Percentiles rank a stretch among this genome's conserved stretches.
Evolutionary conservation across 2,797 vertebrate genomes (phyloP).

Genomic region (Semaprochilodus insignis): DNA sequence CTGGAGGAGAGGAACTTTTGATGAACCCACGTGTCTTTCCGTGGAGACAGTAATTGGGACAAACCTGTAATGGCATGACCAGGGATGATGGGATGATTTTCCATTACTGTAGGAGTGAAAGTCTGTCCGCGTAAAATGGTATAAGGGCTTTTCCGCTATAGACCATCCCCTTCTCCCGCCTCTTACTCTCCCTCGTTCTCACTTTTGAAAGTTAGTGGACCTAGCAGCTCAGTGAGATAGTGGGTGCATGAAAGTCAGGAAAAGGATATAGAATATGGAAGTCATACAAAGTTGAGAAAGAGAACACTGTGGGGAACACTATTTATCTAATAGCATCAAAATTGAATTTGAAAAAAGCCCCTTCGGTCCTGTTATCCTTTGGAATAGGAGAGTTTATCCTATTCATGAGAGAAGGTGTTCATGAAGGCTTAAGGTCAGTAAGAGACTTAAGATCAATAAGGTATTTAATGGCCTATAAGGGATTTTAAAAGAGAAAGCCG

Average conservation of each 20-base stretch:
- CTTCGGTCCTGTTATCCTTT: slow-evolving; percentile 7
- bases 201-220: background rate
- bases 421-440: slow-evolving; percentile 37
- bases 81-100: slow-evolving; percentile 13
- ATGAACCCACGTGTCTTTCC: slow-evolving; percentile 33
- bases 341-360: slow-evolving; percentile 39
- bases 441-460: slow-evolving; percentile 31
- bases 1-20: slow-evolving; percentile 23
- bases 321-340: slow-evolving; percentile 27
- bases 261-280: background rate
- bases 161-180: background rate
- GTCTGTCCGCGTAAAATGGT: slow-evolving; percentile 6
- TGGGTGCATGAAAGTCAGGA: slow-evolving; percentile 15
- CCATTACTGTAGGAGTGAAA: slow-evolving; percentile 14
- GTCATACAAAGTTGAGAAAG: background rate
- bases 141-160: slow-evolving; percentile 4
- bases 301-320: background rate
- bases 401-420: slow-evolving; percentile 44
- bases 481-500: background rate
- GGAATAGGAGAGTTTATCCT: slow-evolving; percentile 24
- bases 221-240: background rate
- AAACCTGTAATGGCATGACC: slow-evolving; percentile 20
- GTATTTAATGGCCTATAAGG: slow-evolving; percentile 11
- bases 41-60: slow-evolving; percentile 21
- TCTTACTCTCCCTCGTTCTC: background rate